Percentiles rank a stretch among this genome's conserved stretches.
Conservation (phyloP, 2,113 vertebrate genomes). For the Trogon surrucura region DNA sequence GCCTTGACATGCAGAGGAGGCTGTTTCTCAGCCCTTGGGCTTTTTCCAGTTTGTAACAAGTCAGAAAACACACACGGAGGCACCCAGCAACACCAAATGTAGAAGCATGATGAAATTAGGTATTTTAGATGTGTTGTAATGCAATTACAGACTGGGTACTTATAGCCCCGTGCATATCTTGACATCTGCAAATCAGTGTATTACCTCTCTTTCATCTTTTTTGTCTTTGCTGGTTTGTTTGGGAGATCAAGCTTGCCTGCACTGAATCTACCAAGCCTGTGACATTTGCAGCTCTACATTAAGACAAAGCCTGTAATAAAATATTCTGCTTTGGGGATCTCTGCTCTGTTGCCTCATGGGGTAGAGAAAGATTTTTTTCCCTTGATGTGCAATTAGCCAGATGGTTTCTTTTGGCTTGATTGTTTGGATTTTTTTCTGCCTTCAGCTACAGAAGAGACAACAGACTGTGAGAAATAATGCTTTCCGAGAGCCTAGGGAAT, state of each 20-base stretch:
- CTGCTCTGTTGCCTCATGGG: background rate
- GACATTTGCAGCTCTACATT: constrained; percentile 8
- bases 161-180: background rate
- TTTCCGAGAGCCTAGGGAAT: background rate
- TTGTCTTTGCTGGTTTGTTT: background rate
- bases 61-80: background rate
- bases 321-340: background rate
- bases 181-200: background rate
- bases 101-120: background rate
- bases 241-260: background rate
- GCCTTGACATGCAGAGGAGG: background rate
- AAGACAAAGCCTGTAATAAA: background rate
- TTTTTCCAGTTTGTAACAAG: background rate
- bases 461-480: background rate
- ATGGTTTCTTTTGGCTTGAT: background rate
- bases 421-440: background rate
- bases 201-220: background rate
- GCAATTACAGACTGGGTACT: background rate
- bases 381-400: background rate
- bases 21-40: background rate
- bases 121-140: background rate
- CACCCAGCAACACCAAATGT: background rate
- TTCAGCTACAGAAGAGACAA: background rate
- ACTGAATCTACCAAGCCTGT: background rate
- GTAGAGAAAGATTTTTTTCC: background rate